These are phyloP conservation scores for Caenorhabditis uteleia DNA, from an alignment of 2,888 invertebrate genomes.

Conservation along the genomic window DNA sequence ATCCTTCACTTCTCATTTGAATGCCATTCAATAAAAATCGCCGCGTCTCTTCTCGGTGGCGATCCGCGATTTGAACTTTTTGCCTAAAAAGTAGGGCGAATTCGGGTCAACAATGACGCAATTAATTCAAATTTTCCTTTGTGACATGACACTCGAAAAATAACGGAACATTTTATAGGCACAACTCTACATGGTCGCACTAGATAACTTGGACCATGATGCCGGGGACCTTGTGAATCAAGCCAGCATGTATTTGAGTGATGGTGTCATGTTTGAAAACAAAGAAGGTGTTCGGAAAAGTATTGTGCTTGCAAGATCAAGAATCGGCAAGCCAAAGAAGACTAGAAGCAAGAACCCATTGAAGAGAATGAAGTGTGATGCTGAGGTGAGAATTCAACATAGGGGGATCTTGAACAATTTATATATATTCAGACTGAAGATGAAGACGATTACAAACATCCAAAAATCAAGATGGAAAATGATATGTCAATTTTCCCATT, in stretches of 20 bases:
- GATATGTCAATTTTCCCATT: constrained; percentile 37
- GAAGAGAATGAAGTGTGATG: constrained; percentile 47
- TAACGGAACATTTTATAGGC: constrained; percentile 41
- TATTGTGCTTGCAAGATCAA: constrained; percentile 59
- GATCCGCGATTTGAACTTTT: constrained; percentile 29
- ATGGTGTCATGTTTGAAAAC: constrained; percentile 61
- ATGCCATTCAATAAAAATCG: not conserved
- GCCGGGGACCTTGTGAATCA: constrained; percentile 55
- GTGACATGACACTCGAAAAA: constrained; percentile 3
- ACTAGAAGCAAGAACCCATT: constrained; percentile 41
- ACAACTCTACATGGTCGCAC: constrained; percentile 51
- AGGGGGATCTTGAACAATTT: not conserved
- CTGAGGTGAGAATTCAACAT: constrained; percentile 16
- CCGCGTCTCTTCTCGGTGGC: no score
- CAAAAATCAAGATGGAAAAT: constrained; percentile 30
- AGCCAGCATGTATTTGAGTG: constrained; percentile 50
- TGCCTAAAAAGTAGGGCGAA: no score
- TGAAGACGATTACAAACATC: constrained; percentile 42
- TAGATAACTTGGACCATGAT: constrained; percentile 56
- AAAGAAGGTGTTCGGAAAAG: constrained; percentile 66
- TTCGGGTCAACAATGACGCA: constrained; percentile 5
- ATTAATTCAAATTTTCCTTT: constrained; percentile 4
- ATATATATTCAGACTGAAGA: constrained; percentile 36
- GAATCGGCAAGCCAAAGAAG: constrained; percentile 55
- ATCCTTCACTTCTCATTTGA: not conserved